Evolutionary conservation across 2,888 invertebrate genomes (phyloP).

Genomic region (Spodoptera picta): DNA sequence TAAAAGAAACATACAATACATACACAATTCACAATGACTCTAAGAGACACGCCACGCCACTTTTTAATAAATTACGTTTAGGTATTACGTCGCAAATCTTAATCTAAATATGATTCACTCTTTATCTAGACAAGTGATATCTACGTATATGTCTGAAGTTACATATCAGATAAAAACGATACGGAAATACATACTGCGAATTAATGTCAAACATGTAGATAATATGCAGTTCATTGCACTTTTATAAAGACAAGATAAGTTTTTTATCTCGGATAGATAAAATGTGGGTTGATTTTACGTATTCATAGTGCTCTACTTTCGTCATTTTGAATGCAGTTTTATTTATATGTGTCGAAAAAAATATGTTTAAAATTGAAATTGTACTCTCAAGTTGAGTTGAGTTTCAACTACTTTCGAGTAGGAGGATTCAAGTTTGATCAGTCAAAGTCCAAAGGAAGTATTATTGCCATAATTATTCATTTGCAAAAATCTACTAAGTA

Average conservation of each 20-base stretch:
- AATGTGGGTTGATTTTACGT: too few species aligned
- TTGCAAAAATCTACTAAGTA: too few species aligned
- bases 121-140: constrained; percentile 11
- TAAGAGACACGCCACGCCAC: too few species aligned
- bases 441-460: too few species aligned
- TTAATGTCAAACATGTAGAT: constrained; percentile 3
- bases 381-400: too few species aligned
- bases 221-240: constrained; percentile 44
- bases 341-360: too few species aligned
- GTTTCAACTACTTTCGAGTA: too few species aligned
- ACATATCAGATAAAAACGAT: constrained; percentile 20
- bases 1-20: too few species aligned
- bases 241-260: constrained; percentile 7
- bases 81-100: not conserved
- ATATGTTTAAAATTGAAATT: too few species aligned
- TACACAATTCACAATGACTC: too few species aligned
- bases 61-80: not conserved
- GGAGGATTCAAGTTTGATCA: not conserved
- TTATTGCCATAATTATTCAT: not conserved
- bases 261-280: constrained; percentile 2
- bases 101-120: not conserved
- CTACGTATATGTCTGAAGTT: constrained; percentile 2
- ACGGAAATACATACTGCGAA: constrained; percentile 12
- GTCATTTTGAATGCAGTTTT: too few species aligned
- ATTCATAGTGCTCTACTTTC: too few species aligned